Evolutionary conservation across 2,888 invertebrate species (phyloP), one percentile per base, ranked within the genome.

Genomic region (Cheilosia grossa): DNA sequence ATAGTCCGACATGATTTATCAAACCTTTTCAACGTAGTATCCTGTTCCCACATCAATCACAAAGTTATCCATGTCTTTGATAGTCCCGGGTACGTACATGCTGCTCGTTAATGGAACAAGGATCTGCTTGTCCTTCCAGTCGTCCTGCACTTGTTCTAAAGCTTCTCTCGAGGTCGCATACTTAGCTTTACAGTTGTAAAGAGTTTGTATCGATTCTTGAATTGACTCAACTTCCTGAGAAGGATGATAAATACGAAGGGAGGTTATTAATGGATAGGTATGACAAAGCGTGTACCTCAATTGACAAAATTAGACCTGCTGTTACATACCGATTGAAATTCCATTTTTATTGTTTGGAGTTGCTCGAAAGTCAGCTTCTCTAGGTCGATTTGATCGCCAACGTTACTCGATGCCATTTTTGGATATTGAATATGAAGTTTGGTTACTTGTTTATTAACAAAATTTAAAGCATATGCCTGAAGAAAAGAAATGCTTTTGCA

Each of bases 31-130:
- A 21, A 97, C 97, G 93, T 96, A 99, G 92, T 99, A 99, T 86
- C 99, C 98, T 66, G 99, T 99, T 64, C 99, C 99, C 90, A 99
- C 96, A 92, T 99, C 99, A 87, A 99, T 96, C 37, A 99, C 93
- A 67, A 98, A 98, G 91, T 96, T 96, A 69, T 97, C 94, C 40
- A 96, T 94, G 90, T 98, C 96, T 82, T 95, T 94, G 78, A 99
- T 93, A 88, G 95, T 95, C 2, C 99, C 99, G 49, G 98, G 97
- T 51, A 99, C 98, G 93, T 99, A 99, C 96, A 99, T 98, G 89
- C 99, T 99, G 89, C 97, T 97, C 15, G 99, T 98, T 15, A 99
- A 93, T 1, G 99, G 99, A 17, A 99, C 98, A 21, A 99, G 93
- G 87, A 99, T 96, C 75, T 96, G 95, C 90, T 96, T 97, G 89